A percentile compares a stretch with the other conserved stretches of the same genome.
Conservation (phyloP, 2,888 invertebrate species). For the Trichogramma dendrolimi region DNA sequence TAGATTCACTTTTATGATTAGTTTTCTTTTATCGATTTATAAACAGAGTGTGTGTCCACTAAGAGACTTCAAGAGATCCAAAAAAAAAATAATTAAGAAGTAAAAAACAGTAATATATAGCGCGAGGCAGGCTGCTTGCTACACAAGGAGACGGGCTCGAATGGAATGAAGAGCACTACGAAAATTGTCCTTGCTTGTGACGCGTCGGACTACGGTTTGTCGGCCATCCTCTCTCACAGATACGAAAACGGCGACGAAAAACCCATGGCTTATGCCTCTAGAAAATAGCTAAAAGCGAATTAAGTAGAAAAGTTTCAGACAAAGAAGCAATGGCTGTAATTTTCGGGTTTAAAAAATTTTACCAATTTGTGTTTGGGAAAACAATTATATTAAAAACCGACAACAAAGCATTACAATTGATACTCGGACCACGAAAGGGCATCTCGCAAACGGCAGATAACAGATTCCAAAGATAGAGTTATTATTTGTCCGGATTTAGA, state of each 20-base stretch:
- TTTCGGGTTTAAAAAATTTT: conserved; percentile 1
- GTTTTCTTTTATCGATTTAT: too few species aligned
- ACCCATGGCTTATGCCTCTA: conserved; percentile 24
- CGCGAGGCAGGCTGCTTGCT: too few species aligned
- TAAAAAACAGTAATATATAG: too few species aligned
- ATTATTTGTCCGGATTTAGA: conserved; percentile 9
- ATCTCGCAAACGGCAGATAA: too few species aligned
- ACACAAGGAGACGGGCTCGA: too few species aligned
- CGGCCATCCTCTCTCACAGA: conserved; percentile 22
- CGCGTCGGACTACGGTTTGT: conserved; percentile 23
- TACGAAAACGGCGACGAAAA: conserved; percentile 20
- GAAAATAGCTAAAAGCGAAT: conserved; percentile 18
- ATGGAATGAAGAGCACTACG: too few species aligned
- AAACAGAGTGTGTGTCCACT: too few species aligned
- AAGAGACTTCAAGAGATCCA: too few species aligned
- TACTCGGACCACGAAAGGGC: conserved; percentile 32
- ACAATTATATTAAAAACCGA: conserved; percentile 39
- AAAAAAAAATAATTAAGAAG: too few species aligned
- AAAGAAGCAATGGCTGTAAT: conserved; percentile 22
- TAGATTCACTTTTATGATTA: too few species aligned
- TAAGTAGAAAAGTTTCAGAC: conserved; percentile 23
- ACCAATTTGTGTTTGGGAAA: conserved; percentile 22
- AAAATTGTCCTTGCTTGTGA: conserved; percentile 23
- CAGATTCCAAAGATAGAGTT: conserved; percentile 36
- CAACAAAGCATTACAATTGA: conserved; percentile 40